Conservation (phyloP, 23 tunicate genomes). For the Phallusia fumigata region DNA sequence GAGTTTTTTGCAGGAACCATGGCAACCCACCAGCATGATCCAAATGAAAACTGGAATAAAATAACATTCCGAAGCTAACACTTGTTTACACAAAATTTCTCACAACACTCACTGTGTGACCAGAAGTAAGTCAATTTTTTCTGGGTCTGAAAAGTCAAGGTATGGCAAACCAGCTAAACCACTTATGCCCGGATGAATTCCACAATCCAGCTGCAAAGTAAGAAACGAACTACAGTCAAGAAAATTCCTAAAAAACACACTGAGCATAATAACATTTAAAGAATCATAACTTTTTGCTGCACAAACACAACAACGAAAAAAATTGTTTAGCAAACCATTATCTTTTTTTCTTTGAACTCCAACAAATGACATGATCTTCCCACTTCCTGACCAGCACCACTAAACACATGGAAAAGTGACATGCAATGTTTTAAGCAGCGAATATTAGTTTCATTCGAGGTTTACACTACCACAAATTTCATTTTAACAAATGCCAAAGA, state of each 20-base stretch:
- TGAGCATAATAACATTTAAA: too few species aligned
- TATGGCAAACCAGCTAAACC: slow-evolving; percentile 92
- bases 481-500: too few species aligned
- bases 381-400: slow-evolving; percentile 99
- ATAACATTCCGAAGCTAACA: background rate
- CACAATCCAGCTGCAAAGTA: slow-evolving; percentile 88
- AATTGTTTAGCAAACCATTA: slow-evolving; percentile 42
- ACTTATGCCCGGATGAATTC: slow-evolving; percentile 96
- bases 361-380: slow-evolving; percentile 97
- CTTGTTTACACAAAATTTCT: background rate
- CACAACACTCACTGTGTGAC: slow-evolving; percentile 72
- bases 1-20: slow-evolving; percentile 89
- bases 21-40: slow-evolving; percentile 97
- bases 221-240: too few species aligned
- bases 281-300: too few species aligned
- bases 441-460: background rate
- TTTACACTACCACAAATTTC: too few species aligned
- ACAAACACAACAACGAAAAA: too few species aligned
- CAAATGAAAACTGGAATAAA: slow-evolving; percentile 72
- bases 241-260: too few species aligned
- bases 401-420: background rate
- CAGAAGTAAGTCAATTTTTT: slow-evolving; percentile 79
- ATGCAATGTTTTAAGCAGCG: background rate
- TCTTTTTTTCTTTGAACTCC: slow-evolving; percentile 93
- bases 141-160: slow-evolving; percentile 82